A percentile compares a stretch with the other conserved stretches of the same genome.
Evolutionary conservation across 2,797 vertebrate genomes (phyloP).

Genomic region (Myripristis jacobus): DNA sequence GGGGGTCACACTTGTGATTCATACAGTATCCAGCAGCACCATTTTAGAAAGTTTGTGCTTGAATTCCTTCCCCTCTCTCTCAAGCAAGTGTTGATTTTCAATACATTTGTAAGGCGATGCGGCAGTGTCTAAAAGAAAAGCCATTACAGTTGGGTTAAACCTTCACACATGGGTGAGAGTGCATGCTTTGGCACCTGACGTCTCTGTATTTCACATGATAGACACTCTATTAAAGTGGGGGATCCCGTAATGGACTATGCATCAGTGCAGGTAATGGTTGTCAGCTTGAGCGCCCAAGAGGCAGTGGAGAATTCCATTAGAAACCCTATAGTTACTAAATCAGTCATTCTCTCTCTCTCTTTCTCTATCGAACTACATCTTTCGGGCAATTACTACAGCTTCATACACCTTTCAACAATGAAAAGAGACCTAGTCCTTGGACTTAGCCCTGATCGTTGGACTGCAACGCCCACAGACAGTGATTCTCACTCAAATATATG

Average conservation of each 20-base stretch:
- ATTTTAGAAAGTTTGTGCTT: conserved; percentile 20
- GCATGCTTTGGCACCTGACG: conserved; percentile 82
- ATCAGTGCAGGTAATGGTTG: conserved; percentile 94
- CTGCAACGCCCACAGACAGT: conserved; percentile 56
- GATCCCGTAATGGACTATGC: conserved; percentile 92
- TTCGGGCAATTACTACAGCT: conserved; percentile 83
- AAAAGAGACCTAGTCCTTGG: conserved; percentile 62
- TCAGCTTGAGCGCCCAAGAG: conserved; percentile 89
- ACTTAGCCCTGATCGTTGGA: conserved; percentile 50
- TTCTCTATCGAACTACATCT: conserved; percentile 85
- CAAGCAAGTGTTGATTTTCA: conserved; percentile 28
- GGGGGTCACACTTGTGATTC: neutral
- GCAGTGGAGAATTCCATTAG: conserved; percentile 91
- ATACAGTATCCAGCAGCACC: conserved; percentile 3
- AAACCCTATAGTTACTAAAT: conserved; percentile 87
- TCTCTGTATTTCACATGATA: conserved; percentile 95
- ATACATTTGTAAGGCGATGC: conserved; percentile 34
- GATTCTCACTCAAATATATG: conserved; percentile 41
- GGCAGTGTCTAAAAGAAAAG: conserved; percentile 55
- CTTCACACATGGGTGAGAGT: conserved; percentile 76
- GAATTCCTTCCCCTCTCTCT: neutral
- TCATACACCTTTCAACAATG: conserved; percentile 62
- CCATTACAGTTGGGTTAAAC: conserved; percentile 69
- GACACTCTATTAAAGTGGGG: conserved; percentile 93
- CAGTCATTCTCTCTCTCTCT: conserved; percentile 69